Evolutionary conservation across 2,797 vertebrate genomes (phyloP).

Genomic region (Amblyraja radiata): DNA sequence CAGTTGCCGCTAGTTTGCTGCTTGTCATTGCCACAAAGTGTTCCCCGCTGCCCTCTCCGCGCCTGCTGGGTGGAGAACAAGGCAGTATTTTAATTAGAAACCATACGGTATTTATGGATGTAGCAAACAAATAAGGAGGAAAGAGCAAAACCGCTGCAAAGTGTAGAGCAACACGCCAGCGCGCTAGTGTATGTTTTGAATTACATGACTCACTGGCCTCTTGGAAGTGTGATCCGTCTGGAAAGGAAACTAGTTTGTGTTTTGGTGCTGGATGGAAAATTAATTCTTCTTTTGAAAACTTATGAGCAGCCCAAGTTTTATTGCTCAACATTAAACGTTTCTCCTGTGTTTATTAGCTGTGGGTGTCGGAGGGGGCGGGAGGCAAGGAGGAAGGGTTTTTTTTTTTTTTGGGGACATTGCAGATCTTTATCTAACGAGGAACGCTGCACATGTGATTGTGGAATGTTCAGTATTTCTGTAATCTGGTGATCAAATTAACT

Average conservation of each 20-base stretch:
- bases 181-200: not conserved
- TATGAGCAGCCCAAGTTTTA: not conserved
- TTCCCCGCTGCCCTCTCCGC: not conserved
- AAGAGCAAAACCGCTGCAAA: no score
- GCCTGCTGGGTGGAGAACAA: not conserved
- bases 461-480: constrained; percentile 59
- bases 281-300: not conserved
- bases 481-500: constrained; percentile 61
- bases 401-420: not conserved
- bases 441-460: constrained; percentile 56
- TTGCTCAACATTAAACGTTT: not conserved
- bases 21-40: not conserved
- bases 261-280: not conserved
- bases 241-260: constrained; percentile 48
- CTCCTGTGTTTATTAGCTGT: not conserved
- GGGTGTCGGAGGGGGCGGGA: not conserved
- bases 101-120: not conserved
- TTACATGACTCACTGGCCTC: no score
- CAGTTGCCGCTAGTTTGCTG: no score
- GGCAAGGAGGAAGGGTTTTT: not conserved
- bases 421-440: constrained; percentile 38
- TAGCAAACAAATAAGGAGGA: not conserved
- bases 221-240: constrained; percentile 39
- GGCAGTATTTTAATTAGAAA: not conserved
- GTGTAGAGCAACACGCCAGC: not conserved